Conservation (phyloP, 2,113 vertebrate genomes). For the Vulpes vulpes region DNA sequence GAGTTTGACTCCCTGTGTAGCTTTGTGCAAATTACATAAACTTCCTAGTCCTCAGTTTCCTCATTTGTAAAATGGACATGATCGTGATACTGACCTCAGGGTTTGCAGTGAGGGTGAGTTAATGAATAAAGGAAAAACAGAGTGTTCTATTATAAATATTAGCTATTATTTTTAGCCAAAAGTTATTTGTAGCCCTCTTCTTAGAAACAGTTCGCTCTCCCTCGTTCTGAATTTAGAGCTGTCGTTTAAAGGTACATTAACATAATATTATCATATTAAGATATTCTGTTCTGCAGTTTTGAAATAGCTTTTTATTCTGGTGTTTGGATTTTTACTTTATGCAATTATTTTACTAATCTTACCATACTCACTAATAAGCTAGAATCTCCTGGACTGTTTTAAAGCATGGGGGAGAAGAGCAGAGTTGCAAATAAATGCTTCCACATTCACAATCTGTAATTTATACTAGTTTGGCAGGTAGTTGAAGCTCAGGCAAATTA, state of each 20-base stretch:
- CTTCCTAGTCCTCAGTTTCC: neutral
- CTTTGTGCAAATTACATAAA: neutral
- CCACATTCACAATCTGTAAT: constrained; percentile 67
- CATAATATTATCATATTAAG: neutral
- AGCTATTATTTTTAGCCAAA: neutral
- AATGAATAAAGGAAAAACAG: neutral
- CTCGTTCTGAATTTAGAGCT: neutral
- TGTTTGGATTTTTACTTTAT: constrained; percentile 34
- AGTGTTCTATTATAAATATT: neutral
- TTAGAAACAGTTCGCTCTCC: neutral
- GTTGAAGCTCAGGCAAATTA: constrained; percentile 69
- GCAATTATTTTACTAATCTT: neutral
- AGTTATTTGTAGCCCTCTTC: neutral
- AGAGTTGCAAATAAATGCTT: constrained; percentile 12
- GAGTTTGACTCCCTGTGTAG: neutral
- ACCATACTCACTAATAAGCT: constrained; percentile 36
- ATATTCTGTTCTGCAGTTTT: neutral
- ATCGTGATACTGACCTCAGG: neutral
- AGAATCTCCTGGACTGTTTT: constrained; percentile 34
- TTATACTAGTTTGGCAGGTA: constrained; percentile 69
- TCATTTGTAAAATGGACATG: neutral
- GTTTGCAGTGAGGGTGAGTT: neutral
- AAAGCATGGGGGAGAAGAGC: constrained; percentile 55
- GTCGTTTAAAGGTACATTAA: neutral
- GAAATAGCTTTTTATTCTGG: neutral